Percentiles rank a stretch among this genome's conserved stretches.
phyloP scores from a whole-genome alignment of 2,888 invertebrate species.

The Scaptomyza polygonia region DNA sequence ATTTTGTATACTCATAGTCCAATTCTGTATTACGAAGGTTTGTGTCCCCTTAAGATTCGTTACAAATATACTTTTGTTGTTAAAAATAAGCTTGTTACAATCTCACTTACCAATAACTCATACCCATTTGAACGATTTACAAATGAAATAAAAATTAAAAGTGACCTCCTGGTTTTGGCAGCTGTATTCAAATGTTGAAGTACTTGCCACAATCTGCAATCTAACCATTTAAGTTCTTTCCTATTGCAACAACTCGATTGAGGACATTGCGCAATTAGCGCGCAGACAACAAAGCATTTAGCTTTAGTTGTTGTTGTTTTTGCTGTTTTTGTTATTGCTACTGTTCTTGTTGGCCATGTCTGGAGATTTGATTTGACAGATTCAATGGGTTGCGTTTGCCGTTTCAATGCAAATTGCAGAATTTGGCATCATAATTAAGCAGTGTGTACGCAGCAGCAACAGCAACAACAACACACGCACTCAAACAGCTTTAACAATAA shows the following conservation, averaged over 20 bases:
- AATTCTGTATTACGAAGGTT: no score
- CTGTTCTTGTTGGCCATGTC: slow-evolving; percentile 28
- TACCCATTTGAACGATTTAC: slow-evolving; percentile 35
- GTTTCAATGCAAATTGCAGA: slow-evolving; percentile 67
- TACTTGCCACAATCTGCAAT: slow-evolving; percentile 9
- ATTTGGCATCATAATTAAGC: slow-evolving; percentile 72
- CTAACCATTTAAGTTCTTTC: slow-evolving; percentile 22
- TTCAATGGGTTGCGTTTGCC: slow-evolving; percentile 57
- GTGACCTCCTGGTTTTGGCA: slow-evolving; percentile 16
- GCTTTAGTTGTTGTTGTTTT: slow-evolving; percentile 4
- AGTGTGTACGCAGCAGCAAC: slow-evolving; percentile 45
- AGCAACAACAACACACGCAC: not conserved
- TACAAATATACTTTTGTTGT: no score
- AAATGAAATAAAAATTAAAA: slow-evolving; percentile 65
- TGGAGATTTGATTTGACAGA: slow-evolving; percentile 62
- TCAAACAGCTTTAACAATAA: slow-evolving; percentile 18
- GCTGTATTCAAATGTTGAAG: slow-evolving; percentile 13
- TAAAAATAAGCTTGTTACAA: no score
- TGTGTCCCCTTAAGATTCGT: no score
- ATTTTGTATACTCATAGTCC: no score
- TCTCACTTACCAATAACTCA: not conserved
- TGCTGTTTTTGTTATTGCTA: slow-evolving; percentile 14
- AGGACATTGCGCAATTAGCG: slow-evolving; percentile 45
- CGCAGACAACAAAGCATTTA: slow-evolving; percentile 46
- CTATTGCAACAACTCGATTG: slow-evolving; percentile 12